Percentiles rank a stretch among this genome's conserved stretches.
Evolutionary conservation across 2,797 vertebrate species (phyloP).

Genomic region (Loriculus beryllinus): DNA sequence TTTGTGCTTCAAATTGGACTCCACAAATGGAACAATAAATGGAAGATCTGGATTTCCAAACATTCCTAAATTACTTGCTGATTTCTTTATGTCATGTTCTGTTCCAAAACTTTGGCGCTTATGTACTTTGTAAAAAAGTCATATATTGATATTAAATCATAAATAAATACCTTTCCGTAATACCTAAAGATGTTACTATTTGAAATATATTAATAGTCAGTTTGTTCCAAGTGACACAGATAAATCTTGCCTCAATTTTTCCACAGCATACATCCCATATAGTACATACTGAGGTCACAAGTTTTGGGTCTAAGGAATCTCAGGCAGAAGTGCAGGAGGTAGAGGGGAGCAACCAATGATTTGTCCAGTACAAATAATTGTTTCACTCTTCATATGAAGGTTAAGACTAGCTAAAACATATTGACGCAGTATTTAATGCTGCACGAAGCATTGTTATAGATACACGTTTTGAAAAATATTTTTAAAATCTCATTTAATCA

Average conservation of each 20-base stretch:
- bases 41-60: background rate
- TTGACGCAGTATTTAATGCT: background rate
- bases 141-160: background rate
- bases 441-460: background rate
- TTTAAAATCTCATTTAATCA: background rate
- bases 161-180: background rate
- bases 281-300: background rate
- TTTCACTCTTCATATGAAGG: background rate
- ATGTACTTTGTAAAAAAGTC: background rate
- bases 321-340: background rate
- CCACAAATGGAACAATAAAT: background rate
- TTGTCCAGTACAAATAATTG: background rate
- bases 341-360: background rate
- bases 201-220: background rate
- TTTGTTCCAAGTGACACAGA: background rate
- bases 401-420: background rate
- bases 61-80: background rate
- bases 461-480: background rate
- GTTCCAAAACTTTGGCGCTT: background rate
- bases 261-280: background rate
- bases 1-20: background rate
- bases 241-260: background rate
- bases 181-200: background rate
- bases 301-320: accelerated
- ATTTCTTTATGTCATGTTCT: background rate